Evolutionary conservation across 2,888 invertebrate genomes (phyloP).

Genomic region (Pristionchus maxplancki): DNA sequence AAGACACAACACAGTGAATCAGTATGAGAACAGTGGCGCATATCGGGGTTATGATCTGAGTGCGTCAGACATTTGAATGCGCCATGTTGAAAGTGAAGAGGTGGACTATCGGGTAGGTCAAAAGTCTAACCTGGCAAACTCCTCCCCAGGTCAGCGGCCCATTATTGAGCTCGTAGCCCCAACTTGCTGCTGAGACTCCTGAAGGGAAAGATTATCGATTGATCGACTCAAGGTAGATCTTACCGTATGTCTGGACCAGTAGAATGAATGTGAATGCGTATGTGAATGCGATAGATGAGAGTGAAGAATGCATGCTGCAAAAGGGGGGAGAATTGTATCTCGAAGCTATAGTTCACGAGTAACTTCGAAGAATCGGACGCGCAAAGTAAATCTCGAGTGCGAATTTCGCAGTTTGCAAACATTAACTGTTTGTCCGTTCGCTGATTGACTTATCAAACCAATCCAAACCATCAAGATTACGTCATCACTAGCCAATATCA

Average conservation of each 20-base stretch:
- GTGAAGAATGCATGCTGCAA: slow-evolving; percentile 42
- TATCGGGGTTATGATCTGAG: neutral
- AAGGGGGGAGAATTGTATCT: neutral
- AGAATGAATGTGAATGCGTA: slow-evolving; percentile 7
- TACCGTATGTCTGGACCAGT: slow-evolving; percentile 36
- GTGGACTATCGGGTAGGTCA: neutral
- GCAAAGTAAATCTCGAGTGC: slow-evolving; percentile 17
- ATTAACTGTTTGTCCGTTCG: slow-evolving; percentile 22
- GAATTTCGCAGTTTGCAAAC: slow-evolving; percentile 43
- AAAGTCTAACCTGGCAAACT: slow-evolving; percentile 63
- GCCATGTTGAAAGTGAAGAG: neutral
- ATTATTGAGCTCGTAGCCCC: slow-evolving; percentile 71
- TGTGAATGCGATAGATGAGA: neutral
- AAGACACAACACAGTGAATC: neutral
- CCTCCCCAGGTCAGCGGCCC: slow-evolving; percentile 72
- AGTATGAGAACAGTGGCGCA: neutral
- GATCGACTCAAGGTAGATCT: neutral
- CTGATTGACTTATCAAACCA: neutral
- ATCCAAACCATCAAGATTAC: neutral
- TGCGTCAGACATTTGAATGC: neutral
- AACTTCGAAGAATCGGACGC: neutral
- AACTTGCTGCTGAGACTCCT: slow-evolving; percentile 54
- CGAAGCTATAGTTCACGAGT: neutral
- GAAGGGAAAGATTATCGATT: neutral
- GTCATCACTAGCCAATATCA: neutral